Conservation (phyloP, 2,888 invertebrate genomes). For the Fragum whitleyi region DNA sequence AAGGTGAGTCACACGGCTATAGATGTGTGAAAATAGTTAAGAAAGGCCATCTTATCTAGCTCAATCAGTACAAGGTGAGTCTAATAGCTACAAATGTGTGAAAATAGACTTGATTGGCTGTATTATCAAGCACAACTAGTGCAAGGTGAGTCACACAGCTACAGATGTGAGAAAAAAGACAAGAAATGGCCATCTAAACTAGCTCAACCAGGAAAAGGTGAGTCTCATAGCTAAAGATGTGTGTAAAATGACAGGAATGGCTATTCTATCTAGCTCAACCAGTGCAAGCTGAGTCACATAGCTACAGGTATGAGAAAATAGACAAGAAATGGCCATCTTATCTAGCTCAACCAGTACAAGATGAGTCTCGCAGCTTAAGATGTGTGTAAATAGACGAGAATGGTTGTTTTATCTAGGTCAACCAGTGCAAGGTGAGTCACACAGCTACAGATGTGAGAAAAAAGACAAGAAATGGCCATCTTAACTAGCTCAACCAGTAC, state of each 20-base stretch:
- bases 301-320: conserved; percentile 17
- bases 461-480: not conserved
- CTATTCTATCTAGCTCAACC: conserved; percentile 81
- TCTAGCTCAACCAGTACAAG: no score
- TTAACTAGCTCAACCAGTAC: no score
- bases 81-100: conserved; percentile 12
- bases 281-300: conserved; percentile 74
- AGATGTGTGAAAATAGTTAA: conserved; percentile 71
- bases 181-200: conserved; percentile 78
- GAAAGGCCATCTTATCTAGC: conserved; percentile 78
- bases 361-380: no score
- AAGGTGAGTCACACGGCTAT: conserved; percentile 77
- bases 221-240: conserved; percentile 74
- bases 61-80: conserved; percentile 81
- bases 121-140: no score
- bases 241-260: conserved; percentile 71
- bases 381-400: conserved; percentile 67
- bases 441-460: conserved; percentile 71
- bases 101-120: not conserved
- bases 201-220: conserved; percentile 82
- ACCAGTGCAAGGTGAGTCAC: conserved; percentile 79
- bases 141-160: no score
- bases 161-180: conserved; percentile 66
- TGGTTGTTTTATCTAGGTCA: conserved; percentile 80
- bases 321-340: not conserved